Evolutionary conservation across 2,797 vertebrate species (phyloP).

Genomic region (Sarcophilus harrisii): DNA sequence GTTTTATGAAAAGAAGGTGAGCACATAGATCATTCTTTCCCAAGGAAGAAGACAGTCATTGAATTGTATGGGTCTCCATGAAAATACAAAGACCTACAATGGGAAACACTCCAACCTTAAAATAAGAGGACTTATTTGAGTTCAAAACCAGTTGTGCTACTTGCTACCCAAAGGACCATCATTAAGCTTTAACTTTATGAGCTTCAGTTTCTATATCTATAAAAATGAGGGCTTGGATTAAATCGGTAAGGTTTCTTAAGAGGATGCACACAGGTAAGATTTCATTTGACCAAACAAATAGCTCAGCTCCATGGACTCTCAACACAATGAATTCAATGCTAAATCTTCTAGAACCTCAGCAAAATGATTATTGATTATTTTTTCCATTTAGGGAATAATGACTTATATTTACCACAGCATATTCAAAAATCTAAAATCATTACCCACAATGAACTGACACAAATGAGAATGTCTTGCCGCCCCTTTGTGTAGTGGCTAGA

Average conservation of each 20-base stretch:
- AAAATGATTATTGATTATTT: neutral
- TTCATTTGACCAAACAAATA: conserved; percentile 8
- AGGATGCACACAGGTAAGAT: conserved; percentile 2
- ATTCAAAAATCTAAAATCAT: neutral
- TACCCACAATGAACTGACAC: neutral
- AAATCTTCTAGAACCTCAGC: neutral
- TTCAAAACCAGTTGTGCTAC: neutral
- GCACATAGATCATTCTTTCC: conserved; percentile 36
- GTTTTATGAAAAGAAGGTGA: conserved; percentile 63
- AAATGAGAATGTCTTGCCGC: neutral
- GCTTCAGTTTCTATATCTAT: neutral
- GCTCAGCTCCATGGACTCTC: conserved; percentile 22
- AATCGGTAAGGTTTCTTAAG: neutral
- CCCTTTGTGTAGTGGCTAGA: too few relatives aligned
- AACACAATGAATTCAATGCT: neutral
- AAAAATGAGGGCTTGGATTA: neutral
- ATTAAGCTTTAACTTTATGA: neutral
- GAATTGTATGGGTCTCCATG: neutral
- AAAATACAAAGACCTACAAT: neutral
- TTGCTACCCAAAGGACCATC: neutral
- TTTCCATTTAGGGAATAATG: neutral
- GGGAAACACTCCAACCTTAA: neutral
- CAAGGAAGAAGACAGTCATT: neutral
- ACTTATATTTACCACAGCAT: neutral
- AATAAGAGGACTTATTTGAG: neutral